These are phyloP conservation scores for Bradypodion ventrale DNA, from an alignment of 2,797 vertebrate genomes.

Conservation along the genomic window DNA sequence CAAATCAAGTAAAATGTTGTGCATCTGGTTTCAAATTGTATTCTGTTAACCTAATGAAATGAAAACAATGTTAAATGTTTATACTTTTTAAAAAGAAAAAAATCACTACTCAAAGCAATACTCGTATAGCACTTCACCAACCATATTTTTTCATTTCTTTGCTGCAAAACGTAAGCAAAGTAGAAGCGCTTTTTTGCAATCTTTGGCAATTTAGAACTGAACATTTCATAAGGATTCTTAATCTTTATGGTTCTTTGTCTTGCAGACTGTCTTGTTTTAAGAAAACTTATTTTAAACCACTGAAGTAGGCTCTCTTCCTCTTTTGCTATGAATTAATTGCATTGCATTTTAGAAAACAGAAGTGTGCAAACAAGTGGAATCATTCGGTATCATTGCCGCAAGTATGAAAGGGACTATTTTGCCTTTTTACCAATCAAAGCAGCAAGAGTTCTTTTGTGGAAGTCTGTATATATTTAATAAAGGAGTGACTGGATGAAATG, in stretches of 20 bases:
- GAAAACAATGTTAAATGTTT: constrained; percentile 49
- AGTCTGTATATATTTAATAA: constrained; percentile 29
- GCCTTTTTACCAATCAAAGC: constrained; percentile 47
- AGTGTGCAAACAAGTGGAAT: neutral
- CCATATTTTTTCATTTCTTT: constrained; percentile 13
- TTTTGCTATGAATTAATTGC: constrained; percentile 13
- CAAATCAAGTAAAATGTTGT: neutral
- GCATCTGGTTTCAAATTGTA: neutral
- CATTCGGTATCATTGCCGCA: constrained; percentile 48
- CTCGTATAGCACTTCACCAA: constrained; percentile 23
- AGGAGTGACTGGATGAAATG: constrained; percentile 44
- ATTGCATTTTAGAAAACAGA: neutral
- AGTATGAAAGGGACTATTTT: constrained; percentile 61
- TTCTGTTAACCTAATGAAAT: constrained; percentile 37
- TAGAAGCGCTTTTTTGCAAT: constrained; percentile 24
- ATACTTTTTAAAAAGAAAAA: constrained; percentile 58
- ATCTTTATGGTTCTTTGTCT: constrained; percentile 44
- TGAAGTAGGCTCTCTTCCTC: constrained; percentile 28
- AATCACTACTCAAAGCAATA: constrained; percentile 14
- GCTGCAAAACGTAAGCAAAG: constrained; percentile 17
- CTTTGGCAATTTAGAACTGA: constrained; percentile 36
- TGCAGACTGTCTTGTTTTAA: constrained; percentile 9
- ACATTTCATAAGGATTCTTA: constrained; percentile 19
- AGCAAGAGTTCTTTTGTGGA: constrained; percentile 58
- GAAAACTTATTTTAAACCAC: constrained; percentile 8